These are phyloP conservation scores for Tachuris rubrigastra DNA, from an alignment of 2,113 vertebrate species.

Conservation along the genomic window DNA sequence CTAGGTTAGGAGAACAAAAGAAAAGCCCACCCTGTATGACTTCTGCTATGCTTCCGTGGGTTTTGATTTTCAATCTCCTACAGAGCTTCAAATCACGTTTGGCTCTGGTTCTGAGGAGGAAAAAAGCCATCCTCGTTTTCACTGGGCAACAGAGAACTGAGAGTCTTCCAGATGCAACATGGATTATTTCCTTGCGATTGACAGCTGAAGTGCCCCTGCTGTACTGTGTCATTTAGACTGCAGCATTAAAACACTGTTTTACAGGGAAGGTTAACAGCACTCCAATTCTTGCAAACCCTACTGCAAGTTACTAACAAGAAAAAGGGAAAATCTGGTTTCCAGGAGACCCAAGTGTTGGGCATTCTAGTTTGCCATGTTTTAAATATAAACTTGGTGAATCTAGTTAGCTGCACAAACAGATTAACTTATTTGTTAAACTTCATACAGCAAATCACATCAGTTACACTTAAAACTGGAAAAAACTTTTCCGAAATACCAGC, in stretches of 20 bases:
- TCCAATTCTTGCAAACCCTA: background rate
- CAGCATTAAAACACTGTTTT: background rate
- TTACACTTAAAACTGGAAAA: background rate
- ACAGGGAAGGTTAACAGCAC: background rate
- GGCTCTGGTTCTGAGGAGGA: background rate
- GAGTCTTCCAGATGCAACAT: background rate
- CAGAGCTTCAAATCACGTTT: background rate
- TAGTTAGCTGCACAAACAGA: background rate
- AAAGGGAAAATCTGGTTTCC: background rate
- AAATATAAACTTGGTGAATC: background rate
- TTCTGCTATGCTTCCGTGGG: background rate
- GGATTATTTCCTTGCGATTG: background rate
- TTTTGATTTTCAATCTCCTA: background rate
- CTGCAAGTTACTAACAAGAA: background rate
- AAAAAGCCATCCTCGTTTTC: background rate
- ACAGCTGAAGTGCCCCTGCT: background rate
- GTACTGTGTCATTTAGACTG: background rate
- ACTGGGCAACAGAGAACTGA: background rate
- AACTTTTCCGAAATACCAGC: background rate
- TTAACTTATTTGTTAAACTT: background rate
- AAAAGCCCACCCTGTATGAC: background rate
- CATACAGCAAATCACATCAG: background rate
- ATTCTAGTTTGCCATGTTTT: background rate
- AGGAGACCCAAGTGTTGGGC: background rate
- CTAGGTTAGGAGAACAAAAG: background rate